Conservation (phyloP, 2,113 vertebrate genomes). For the Zosterops hypoxanthus region DNA sequence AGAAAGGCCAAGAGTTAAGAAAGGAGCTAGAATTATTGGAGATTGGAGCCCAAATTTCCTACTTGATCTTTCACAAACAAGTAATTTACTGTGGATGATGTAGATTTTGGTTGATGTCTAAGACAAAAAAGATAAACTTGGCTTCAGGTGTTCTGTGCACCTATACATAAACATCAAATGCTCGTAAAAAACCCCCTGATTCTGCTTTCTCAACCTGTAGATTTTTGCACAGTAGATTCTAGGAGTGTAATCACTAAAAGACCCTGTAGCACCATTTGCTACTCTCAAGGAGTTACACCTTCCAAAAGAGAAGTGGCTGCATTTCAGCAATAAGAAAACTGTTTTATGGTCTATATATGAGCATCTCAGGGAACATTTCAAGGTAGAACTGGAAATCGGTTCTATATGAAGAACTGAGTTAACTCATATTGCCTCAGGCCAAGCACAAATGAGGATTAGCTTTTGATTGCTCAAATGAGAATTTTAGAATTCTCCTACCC, state of each 20-base stretch:
- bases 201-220: not conserved
- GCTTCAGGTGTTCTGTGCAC: not conserved
- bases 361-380: not conserved
- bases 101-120: not conserved
- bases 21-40: not conserved
- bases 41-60: not conserved
- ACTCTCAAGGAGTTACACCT: not conserved
- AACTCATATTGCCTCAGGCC: not conserved
- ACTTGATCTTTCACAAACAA: not conserved
- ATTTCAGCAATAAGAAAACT: not conserved
- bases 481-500: not conserved
- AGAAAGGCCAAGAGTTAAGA: not conserved
- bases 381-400: not conserved
- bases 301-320: not conserved
- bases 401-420: not conserved
- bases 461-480: constrained; percentile 14
- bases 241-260: not conserved
- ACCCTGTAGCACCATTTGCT: not conserved
- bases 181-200: not conserved
- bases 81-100: not conserved
- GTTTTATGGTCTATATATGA: not conserved
- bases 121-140: not conserved
- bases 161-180: not conserved
- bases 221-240: not conserved
- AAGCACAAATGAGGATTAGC: not conserved